Evolutionary conservation across 2,888 invertebrate genomes (phyloP).

Genomic region (Chouioia cunea): DNA sequence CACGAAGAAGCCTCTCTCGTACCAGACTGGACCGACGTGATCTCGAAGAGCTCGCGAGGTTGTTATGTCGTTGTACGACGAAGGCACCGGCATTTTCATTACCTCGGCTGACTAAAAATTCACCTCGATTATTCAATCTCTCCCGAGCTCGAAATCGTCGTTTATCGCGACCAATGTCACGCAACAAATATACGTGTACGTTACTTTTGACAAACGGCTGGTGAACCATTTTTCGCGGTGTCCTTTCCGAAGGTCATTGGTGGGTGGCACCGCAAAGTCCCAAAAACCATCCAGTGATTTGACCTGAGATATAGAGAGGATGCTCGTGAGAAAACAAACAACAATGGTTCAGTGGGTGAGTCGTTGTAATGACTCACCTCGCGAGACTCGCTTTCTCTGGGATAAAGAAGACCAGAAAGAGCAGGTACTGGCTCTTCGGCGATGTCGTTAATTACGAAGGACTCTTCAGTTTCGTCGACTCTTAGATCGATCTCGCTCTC

Average conservation of each 20-base stretch:
- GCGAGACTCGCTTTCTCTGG: slow-evolving; percentile 85
- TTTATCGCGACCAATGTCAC: too few relatives aligned
- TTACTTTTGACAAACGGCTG: slow-evolving; percentile 79
- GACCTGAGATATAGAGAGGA: slow-evolving; percentile 51
- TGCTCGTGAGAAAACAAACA: background rate
- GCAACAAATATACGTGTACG: too few relatives aligned
- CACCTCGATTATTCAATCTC: background rate
- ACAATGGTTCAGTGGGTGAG: background rate
- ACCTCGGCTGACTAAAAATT: slow-evolving; percentile 73
- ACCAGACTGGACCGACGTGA: slow-evolving; percentile 97
- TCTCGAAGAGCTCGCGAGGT: slow-evolving; percentile 84
- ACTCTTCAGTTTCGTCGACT: background rate
- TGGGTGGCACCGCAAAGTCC: slow-evolving; percentile 87
- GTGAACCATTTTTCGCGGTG: slow-evolving; percentile 83
- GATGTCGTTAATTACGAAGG: background rate
- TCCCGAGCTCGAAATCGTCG: background rate
- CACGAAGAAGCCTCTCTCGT: slow-evolving; percentile 89
- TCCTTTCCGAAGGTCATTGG: slow-evolving; percentile 79
- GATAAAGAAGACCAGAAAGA: slow-evolving; percentile 76
- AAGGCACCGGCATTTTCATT: slow-evolving; percentile 94
- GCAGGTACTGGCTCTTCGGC: background rate
- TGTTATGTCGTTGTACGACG: slow-evolving; percentile 95
- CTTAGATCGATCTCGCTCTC: background rate
- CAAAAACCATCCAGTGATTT: slow-evolving; percentile 87
- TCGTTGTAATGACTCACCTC: slow-evolving; percentile 71